Evolutionary conservation across 2,113 vertebrate species (phyloP), one percentile per base, ranked within the genome.

Genomic region (Pachypanchax playfairii): DNA sequence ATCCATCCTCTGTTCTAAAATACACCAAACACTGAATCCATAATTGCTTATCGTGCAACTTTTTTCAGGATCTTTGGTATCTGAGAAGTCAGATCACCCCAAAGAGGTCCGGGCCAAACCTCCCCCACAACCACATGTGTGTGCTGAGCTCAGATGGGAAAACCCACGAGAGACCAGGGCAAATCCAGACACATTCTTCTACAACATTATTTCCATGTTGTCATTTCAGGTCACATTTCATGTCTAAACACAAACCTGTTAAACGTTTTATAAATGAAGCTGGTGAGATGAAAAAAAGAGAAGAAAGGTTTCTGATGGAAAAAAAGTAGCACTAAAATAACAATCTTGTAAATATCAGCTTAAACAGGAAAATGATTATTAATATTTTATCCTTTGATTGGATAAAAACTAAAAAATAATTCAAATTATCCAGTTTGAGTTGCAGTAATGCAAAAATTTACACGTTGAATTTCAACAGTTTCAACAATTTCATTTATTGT

Each of bases 91-190:
- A 58, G 46, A 65, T 60, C 65, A 63, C 42, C 52, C 54, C 33
- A 50, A 53, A 53, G 38, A 35, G 35, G 35, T 14, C 2, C 0
- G 22, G 56, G 39, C 63, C 77, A 79, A 79, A 70, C 61, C 52
- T 57, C 26, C 62, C 67, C 85, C 77, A 80, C 85, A 82, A 80
- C 76, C 71, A 9, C 80, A 80, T 52, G 48, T 50, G 49, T 64
- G 17, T 84, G 82, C 82, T 87, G 77, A 84, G 82, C 82, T 87
- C 82, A 87, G 82, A 75, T 3, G 79, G 85, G 85, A 78, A 87
- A 84, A 43, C 76, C 84, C 84, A 9, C 53, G 26, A 53, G 36
- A 51, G 22, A 1, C 47, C 17, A 50, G 50, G 13, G 43, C 25
- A n/a, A 24, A 42, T 35, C 42, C 31, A 15, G 3, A 22, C 41